Evolutionary conservation across 35 echinoderm and acorn worm species (phyloP), one percentile per base, ranked within the genome.

Genomic region (Heliocidaris erythrogramma): DNA sequence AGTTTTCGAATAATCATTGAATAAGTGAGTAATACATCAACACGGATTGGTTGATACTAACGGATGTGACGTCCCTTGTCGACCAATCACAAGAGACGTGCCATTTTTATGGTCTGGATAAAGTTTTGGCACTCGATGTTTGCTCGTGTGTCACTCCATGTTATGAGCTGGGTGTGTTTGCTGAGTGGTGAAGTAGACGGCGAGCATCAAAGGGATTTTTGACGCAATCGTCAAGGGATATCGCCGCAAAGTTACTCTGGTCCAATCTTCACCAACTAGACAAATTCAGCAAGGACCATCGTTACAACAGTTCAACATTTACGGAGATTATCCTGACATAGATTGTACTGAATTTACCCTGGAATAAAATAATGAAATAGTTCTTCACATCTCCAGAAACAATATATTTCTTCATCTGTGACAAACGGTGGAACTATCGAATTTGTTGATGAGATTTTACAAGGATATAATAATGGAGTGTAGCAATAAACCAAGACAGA

Each of bases 391-490:
- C 65, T 78, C 27, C 65, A 69, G 65, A n/a, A 78, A 78, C 65
- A 78, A 71, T 24, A 78, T 24, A n/a, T 27, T 78, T 42, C 35
- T 42, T 78, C 2, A 89, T 89, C 47, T 13, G 87, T 42, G 87
- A 32, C 3, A 24, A 89, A 29, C 52, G n/a, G 12, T 32, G 13
- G 31, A 29, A 86, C 31, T 89, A 35, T 89, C 32, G 7, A 48
- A 7, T 89, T 35, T 89, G 31, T 48, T 48, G 4, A 84, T 14
- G 87, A 89, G 30, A 88, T 21, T 16, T 88, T 31, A 32, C 5
- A 48, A 88, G 87, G 87, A 89, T 47, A 89, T 89, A 89, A 89
- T 42, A 89, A 89, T 89, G 31, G 31, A 48, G 87, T 89, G 87
- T 32, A 89, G 24, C 31, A 13, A 47, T 47, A 89, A 89, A 14